Evolutionary conservation across 2,888 invertebrate species (phyloP).

Genomic region (Troides helena): DNA sequence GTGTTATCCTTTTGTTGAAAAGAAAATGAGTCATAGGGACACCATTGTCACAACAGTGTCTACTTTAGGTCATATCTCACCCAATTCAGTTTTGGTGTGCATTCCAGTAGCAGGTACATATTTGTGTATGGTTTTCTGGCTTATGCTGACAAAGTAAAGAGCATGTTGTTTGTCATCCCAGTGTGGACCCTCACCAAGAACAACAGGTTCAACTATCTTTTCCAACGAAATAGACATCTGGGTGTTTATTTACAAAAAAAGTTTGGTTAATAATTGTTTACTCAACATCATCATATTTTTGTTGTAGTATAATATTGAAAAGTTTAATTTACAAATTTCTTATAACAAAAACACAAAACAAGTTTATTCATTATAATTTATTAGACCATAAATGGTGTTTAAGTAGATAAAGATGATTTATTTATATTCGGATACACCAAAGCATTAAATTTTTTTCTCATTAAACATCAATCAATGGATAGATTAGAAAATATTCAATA

Average conservation of each 20-base stretch:
- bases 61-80: conserved; percentile 42
- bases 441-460: no score
- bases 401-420: no score
- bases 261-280: no score
- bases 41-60: neutral
- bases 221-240: conserved; percentile 67
- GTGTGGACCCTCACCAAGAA: conserved; percentile 85
- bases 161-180: conserved; percentile 82
- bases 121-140: conserved; percentile 71
- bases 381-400: no score
- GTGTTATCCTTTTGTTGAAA: neutral
- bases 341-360: no score
- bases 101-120: conserved; percentile 71
- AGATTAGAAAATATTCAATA: no score
- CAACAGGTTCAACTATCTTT: conserved; percentile 64
- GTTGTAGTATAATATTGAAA: no score
- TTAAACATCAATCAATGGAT: no score
- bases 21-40: neutral
- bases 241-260: neutral
- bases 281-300: no score
- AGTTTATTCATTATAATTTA: no score
- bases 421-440: no score
- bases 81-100: conserved; percentile 75
- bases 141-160: conserved; percentile 83
- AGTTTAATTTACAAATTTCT: no score